Percentiles rank a stretch among this genome's conserved stretches.
These are phyloP conservation scores for Lasioglossum pauxillum DNA, from an alignment of 2,888 invertebrate genomes.

Conservation along the genomic window DNA sequence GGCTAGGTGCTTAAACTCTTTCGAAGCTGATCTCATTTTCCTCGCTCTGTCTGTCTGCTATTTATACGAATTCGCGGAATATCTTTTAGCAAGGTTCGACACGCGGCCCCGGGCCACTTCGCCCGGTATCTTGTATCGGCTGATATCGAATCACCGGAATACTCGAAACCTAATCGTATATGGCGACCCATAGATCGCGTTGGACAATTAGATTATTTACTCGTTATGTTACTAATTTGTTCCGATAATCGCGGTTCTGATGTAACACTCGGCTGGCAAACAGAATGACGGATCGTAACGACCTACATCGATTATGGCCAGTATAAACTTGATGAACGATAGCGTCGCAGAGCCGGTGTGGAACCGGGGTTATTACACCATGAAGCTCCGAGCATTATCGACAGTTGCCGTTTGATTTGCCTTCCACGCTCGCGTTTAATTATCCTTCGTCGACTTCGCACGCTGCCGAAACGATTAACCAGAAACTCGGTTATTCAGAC, in stretches of 20 bases:
- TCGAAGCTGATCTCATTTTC: slow-evolving; percentile 41
- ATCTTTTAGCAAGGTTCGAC: slow-evolving; percentile 14
- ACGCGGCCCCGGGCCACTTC: background rate
- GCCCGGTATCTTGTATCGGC: background rate
- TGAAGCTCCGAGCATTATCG: slow-evolving; percentile 23
- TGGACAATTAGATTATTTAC: background rate
- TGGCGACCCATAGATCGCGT: background rate
- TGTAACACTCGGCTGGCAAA: background rate
- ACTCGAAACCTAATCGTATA: background rate
- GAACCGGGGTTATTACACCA: slow-evolving; percentile 37
- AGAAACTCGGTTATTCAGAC: background rate
- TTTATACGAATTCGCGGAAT: slow-evolving; percentile 30
- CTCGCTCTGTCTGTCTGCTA: background rate
- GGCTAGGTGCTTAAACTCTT: slow-evolving; percentile 21
- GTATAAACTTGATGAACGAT: slow-evolving; percentile 39
- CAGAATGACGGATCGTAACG: slow-evolving; percentile 4
- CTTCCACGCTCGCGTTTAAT: slow-evolving; percentile 28
- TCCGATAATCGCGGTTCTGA: background rate
- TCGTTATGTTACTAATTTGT: slow-evolving; percentile 7
- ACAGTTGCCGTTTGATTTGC: slow-evolving; percentile 22
- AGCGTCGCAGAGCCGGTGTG: slow-evolving; percentile 20
- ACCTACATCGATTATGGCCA: slow-evolving; percentile 44
- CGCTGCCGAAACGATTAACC: slow-evolving; percentile 5
- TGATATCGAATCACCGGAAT: background rate
- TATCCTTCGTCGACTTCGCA: background rate